Evolutionary conservation across 2,888 invertebrate species (phyloP), one percentile per base, ranked within the genome.

Genomic region (Diaprepes abbreviatus): DNA sequence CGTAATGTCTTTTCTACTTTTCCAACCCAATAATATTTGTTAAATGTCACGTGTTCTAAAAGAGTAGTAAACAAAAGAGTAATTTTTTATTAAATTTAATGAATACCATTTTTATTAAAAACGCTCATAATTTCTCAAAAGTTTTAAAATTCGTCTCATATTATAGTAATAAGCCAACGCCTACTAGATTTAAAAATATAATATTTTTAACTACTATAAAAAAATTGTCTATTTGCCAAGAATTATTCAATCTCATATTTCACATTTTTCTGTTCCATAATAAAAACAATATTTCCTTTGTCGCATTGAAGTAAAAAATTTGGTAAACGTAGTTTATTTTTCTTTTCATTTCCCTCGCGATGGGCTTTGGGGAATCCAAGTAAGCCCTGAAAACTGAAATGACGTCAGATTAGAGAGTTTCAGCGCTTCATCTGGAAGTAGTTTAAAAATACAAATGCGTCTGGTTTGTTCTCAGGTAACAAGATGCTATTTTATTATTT

Each of bases 331-430:
- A 43, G 43, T 43, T 43, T 43, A 43, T 43, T 43, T 43, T 19
- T 21, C 43, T 19, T 43, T 43, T 19, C 17, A 43, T 43, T 43
- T 43, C 43, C 43, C 43, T 43, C 21, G 43, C 43, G 19, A n/a
- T 21, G 21, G 43, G 19, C 43, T 43, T 43, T 43, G 10, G 43
- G 43, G 43, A 43, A 21, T 43, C n/a, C 43, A 17, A 43, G 43
- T 43, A 43, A 43, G 43, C 43, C n/a, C 43, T 43, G 9, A 19
- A 43, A 43, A 19, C 43, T 43, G 43, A 43, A 43, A 43, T 43
- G 43, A n/a, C 43, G 21, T 43, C 43, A 43, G 43, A 43, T 43
- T 43, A 43, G 43, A 43, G 43, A 43, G 19, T 21, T 43, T 21
- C 17, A 43, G 43, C 43, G 7, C 19, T 7, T 43, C 43, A 43